phyloP scores from a whole-genome alignment of 2,888 invertebrate species.

The Maniola hyperantus region DNA sequence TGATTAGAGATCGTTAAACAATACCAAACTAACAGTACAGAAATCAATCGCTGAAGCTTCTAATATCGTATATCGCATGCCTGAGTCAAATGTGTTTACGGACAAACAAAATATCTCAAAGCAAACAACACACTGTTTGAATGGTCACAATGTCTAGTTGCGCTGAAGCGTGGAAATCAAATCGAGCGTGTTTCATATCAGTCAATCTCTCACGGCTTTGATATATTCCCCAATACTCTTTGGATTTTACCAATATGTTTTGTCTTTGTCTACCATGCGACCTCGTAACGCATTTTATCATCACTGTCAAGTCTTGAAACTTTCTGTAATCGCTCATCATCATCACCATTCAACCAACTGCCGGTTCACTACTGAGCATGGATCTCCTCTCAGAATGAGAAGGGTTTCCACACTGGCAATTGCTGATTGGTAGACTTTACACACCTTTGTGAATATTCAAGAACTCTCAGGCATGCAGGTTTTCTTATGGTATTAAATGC shows the following conservation, averaged over 20 bases:
- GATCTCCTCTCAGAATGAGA: too few species aligned
- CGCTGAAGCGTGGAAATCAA: conserved; percentile 3
- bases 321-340: too few species aligned
- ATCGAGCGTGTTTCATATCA: background rate
- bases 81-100: conserved; percentile 27
- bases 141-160: conserved; percentile 25
- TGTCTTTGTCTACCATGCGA: background rate
- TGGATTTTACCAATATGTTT: background rate
- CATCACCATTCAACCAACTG: too few species aligned
- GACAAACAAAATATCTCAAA: conserved; percentile 26
- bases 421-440: too few species aligned
- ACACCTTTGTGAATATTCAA: too few species aligned
- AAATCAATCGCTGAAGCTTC: conserved; percentile 1
- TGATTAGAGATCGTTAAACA: background rate
- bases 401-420: too few species aligned
- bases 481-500: too few species aligned
- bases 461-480: too few species aligned
- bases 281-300: background rate
- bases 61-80: conserved; percentile 17
- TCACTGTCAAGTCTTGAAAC: too few species aligned
- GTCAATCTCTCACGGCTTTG: background rate
- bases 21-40: background rate
- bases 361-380: too few species aligned
- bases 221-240: background rate
- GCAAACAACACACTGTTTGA: conserved; percentile 33